A percentile compares a stretch with the other conserved stretches of the same genome.
Evolutionary conservation across 2,888 invertebrate species (phyloP).

Genomic region (Hypomecis punctinalis): DNA sequence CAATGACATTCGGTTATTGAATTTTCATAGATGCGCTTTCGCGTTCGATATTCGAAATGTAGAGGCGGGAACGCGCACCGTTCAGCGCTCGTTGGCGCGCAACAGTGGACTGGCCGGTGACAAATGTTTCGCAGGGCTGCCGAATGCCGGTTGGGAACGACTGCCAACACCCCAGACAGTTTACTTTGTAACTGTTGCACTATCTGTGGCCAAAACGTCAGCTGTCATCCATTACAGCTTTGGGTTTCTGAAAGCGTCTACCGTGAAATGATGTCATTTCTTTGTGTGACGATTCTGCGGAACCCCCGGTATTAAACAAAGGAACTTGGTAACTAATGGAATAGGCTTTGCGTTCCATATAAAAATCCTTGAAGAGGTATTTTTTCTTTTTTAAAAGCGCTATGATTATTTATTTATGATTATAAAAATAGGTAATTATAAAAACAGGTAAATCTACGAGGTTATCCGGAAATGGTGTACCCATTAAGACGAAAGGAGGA

Average conservation of each 20-base stretch:
- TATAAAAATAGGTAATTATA: too few relatives aligned
- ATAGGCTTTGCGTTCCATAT: too few relatives aligned
- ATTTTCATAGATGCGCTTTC: slow-evolving; percentile 58
- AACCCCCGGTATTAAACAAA: too few relatives aligned
- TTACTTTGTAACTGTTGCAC: neutral
- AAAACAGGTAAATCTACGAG: too few relatives aligned
- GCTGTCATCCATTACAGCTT: slow-evolving; percentile 42
- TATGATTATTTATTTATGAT: too few relatives aligned
- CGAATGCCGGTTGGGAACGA: slow-evolving; percentile 49
- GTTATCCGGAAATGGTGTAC: too few relatives aligned
- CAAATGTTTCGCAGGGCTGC: slow-evolving; percentile 26
- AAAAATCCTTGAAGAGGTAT: too few relatives aligned
- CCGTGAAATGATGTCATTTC: slow-evolving; percentile 5
- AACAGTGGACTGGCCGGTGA: slow-evolving; percentile 64
- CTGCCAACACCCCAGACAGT: slow-evolving; percentile 52
- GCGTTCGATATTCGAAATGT: slow-evolving; percentile 57
- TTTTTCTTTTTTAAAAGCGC: too few relatives aligned
- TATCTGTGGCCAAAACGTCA: slow-evolving; percentile 22
- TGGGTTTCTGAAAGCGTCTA: slow-evolving; percentile 30
- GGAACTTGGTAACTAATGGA: too few relatives aligned
- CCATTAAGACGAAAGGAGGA: too few relatives aligned
- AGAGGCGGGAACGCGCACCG: slow-evolving; percentile 55
- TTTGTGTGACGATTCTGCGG: neutral
- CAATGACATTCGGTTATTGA: slow-evolving; percentile 63
- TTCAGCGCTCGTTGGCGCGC: slow-evolving; percentile 65